phyloP scores from a whole-genome alignment of 2,113 vertebrate genomes.

The Ginglymostoma cirratum region DNA sequence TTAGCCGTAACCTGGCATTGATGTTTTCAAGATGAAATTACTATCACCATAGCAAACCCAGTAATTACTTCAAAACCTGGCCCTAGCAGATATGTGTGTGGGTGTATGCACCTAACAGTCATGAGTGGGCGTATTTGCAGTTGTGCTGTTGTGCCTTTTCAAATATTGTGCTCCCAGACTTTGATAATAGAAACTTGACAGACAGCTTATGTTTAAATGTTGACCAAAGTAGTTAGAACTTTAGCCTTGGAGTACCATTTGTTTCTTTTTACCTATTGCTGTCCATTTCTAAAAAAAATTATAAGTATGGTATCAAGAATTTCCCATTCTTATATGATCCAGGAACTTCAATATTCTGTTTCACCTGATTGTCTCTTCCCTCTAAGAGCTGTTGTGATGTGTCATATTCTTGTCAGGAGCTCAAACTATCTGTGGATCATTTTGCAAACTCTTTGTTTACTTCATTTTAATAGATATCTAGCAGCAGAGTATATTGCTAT shows the following conservation, averaged over 20 bases:
- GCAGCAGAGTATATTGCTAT: neutral
- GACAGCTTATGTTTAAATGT: neutral
- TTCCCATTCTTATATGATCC: neutral
- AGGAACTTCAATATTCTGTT: neutral
- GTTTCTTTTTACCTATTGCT: neutral
- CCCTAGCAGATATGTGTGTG: neutral
- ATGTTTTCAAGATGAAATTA: neutral
- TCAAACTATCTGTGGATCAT: neutral
- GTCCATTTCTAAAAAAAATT: neutral
- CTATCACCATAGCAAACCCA: neutral
- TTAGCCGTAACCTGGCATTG: neutral
- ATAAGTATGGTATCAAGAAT: neutral
- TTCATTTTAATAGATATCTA: neutral
- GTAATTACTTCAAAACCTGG: neutral
- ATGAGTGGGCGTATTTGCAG: neutral
- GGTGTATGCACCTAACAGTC: neutral
- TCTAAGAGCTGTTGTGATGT: neutral
- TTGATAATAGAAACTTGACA: neutral
- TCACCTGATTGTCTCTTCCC: neutral
- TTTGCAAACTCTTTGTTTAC: constrained; percentile 3
- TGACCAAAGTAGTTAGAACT: neutral
- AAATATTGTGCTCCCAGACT: neutral
- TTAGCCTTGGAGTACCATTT: neutral
- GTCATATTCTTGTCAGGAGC: neutral
- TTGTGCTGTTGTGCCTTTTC: neutral